phyloP scores from a whole-genome alignment of 2,888 invertebrate genomes.

The Polydrusus tereticollis region DNA sequence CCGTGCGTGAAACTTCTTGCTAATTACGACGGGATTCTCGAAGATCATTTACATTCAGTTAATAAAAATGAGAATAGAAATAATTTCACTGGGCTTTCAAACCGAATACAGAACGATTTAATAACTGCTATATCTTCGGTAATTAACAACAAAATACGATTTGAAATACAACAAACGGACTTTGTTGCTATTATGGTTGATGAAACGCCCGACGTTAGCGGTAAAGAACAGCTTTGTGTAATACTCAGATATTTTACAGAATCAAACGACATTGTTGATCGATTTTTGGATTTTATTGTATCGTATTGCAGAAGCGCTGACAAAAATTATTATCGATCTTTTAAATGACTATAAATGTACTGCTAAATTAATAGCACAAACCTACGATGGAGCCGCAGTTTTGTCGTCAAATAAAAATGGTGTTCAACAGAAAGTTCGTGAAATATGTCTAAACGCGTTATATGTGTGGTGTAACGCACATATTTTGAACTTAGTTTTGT shows the following conservation, averaged over 20 bases:
- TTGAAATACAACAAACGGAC: constrained; percentile 22
- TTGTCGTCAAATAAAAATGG: constrained; percentile 54
- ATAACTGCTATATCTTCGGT: constrained; percentile 18
- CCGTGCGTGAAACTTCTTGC: constrained; percentile 32
- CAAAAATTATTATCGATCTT: constrained; percentile 47
- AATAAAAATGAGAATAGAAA: constrained; percentile 8
- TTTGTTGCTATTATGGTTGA: constrained; percentile 25
- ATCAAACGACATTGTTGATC: constrained; percentile 48
- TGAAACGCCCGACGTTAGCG: constrained; percentile 24
- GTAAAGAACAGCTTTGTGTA: constrained; percentile 29
- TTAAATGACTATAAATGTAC: constrained; percentile 52
- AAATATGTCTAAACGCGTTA: constrained; percentile 45
- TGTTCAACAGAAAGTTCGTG: constrained; percentile 56
- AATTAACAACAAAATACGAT: constrained; percentile 16
- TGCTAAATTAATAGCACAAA: constrained; percentile 58
- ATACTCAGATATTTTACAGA: constrained; percentile 39
- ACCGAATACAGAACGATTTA: constrained; percentile 30
- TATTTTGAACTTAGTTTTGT: constrained; percentile 48
- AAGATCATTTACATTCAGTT: constrained; percentile 18
- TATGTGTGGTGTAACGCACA: constrained; percentile 47
- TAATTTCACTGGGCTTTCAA: constrained; percentile 22
- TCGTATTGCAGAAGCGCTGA: constrained; percentile 51
- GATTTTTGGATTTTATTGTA: constrained; percentile 56
- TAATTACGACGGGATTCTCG: constrained; percentile 22
- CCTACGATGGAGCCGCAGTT: constrained; percentile 58